Conservation (phyloP, 2,888 invertebrate species). For the Xylophagus ater region DNA sequence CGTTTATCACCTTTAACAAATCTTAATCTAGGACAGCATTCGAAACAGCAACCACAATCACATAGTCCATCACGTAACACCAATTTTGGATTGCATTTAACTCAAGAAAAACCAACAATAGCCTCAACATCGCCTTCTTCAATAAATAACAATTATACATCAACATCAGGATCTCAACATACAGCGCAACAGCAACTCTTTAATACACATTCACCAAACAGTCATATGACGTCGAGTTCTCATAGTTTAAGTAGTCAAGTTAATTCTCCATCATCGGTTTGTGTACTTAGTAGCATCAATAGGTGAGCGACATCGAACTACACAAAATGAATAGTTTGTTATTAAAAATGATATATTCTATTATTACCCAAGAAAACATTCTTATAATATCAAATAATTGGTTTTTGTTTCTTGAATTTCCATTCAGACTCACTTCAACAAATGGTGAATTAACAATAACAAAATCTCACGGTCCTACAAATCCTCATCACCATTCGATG, state of each 20-base stretch:
- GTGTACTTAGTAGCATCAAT: constrained; percentile 54
- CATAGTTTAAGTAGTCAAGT: constrained; percentile 26
- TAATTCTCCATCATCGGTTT: constrained; percentile 21
- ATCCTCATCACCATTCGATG: constrained; percentile 16
- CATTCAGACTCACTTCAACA: constrained; percentile 54
- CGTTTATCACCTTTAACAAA: constrained; percentile 5
- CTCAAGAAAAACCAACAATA: constrained; percentile 8
- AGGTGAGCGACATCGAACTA: constrained; percentile 39
- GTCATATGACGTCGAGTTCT: constrained; percentile 29
- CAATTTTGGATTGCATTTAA: constrained; percentile 1
- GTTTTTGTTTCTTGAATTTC: constrained; percentile 17
- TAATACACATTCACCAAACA: constrained; percentile 26
- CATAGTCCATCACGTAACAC: no score
- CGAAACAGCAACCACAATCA: constrained; percentile 26
- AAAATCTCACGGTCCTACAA: constrained; percentile 53
- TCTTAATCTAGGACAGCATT: constrained; percentile 20
- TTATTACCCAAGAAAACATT: constrained; percentile 5
- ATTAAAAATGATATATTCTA: no score
- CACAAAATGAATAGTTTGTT: constrained; percentile 1
- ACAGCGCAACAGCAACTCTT: no score
- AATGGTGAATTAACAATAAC: constrained; percentile 78
- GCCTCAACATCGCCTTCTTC: constrained; percentile 14
- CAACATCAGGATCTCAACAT: constrained; percentile 22
- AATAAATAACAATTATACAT: constrained; percentile 19
- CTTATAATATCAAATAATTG: constrained; percentile 1